These are phyloP conservation scores for Apamea monoglypha DNA, from an alignment of 2,888 invertebrate genomes.

Conservation along the genomic window DNA sequence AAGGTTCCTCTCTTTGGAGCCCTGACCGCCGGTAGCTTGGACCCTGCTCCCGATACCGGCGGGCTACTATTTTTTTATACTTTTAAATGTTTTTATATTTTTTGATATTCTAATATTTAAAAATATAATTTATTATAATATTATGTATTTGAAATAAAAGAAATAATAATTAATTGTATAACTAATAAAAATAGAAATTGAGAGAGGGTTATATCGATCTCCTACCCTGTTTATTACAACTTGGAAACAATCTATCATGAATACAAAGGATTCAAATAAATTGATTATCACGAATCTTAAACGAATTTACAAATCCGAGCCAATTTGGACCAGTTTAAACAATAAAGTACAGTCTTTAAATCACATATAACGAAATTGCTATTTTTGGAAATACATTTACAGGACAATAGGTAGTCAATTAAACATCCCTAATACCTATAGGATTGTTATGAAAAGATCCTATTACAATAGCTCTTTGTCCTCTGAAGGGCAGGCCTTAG, in stretches of 20 bases:
- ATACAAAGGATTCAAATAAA: slow-evolving; percentile 3
- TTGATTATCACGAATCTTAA: slow-evolving; percentile 22
- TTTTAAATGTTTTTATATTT: too few species aligned
- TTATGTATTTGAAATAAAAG: too few species aligned
- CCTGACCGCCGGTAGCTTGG: too few species aligned
- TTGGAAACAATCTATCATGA: not conserved
- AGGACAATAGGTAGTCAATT: slow-evolving; percentile 67
- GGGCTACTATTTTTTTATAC: too few species aligned
- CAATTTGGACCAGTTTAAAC: slow-evolving; percentile 11
- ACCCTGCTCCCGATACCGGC: too few species aligned
- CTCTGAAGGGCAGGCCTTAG: slow-evolving; percentile 66
- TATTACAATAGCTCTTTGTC: slow-evolving; percentile 80
- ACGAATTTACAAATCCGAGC: slow-evolving; percentile 12
- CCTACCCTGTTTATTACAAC: not conserved
- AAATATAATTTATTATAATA: too few species aligned
- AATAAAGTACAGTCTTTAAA: slow-evolving; percentile 26
- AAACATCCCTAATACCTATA: slow-evolving; percentile 74
- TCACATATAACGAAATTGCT: slow-evolving; percentile 28
- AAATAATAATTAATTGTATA: not conserved
- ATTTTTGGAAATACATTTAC: slow-evolving; percentile 49
- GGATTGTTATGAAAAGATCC: slow-evolving; percentile 70
- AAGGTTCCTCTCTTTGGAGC: too few species aligned
- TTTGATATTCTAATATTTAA: too few species aligned
- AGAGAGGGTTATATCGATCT: not conserved
- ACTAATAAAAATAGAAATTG: not conserved